Evolutionary conservation across 1,140 invertebrate species (phyloP).

Genomic region (Halesus radiatus): DNA sequence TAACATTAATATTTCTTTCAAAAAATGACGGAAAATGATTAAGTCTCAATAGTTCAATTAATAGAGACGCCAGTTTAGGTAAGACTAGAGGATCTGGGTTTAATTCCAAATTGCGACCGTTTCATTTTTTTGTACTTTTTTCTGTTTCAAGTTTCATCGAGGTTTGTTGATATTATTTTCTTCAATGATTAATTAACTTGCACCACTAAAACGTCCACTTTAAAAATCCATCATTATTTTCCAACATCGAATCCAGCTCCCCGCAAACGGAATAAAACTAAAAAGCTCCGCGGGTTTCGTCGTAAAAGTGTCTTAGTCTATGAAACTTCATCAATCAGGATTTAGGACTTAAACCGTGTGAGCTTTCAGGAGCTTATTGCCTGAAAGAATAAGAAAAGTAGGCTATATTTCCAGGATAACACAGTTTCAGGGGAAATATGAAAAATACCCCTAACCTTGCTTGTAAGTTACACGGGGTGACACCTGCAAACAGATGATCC

Average conservation of each 20-base stretch:
- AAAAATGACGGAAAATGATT: too few relatives aligned
- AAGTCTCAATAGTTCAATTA: too few relatives aligned
- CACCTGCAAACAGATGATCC: conserved; percentile 27
- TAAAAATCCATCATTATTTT: background rate
- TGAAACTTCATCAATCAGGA: conserved; percentile 36
- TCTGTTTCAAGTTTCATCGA: too few relatives aligned
- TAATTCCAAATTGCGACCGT: too few relatives aligned
- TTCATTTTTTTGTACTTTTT: too few relatives aligned
- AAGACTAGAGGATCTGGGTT: too few relatives aligned
- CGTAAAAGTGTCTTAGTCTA: conserved; percentile 35
- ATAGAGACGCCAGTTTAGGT: too few relatives aligned
- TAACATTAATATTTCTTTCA: too few relatives aligned
- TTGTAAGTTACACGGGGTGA: background rate
- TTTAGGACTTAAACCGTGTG: conserved; percentile 17
- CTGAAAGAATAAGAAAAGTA: conserved; percentile 27
- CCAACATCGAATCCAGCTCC: background rate
- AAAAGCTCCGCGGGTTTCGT: background rate
- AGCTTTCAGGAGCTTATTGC: conserved; percentile 23
- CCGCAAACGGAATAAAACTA: conserved; percentile 19
- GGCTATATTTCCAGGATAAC: conserved; percentile 4
- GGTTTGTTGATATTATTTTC: too few relatives aligned
- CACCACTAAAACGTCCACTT: background rate
- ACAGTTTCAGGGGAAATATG: conserved; percentile 7
- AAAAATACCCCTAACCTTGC: conserved; percentile 24
- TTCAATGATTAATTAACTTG: too few relatives aligned